A percentile compares a stretch with the other conserved stretches of the same genome.
phyloP scores from a whole-genome alignment of 2,888 invertebrate species.

The Habrosyne pyritoides region DNA sequence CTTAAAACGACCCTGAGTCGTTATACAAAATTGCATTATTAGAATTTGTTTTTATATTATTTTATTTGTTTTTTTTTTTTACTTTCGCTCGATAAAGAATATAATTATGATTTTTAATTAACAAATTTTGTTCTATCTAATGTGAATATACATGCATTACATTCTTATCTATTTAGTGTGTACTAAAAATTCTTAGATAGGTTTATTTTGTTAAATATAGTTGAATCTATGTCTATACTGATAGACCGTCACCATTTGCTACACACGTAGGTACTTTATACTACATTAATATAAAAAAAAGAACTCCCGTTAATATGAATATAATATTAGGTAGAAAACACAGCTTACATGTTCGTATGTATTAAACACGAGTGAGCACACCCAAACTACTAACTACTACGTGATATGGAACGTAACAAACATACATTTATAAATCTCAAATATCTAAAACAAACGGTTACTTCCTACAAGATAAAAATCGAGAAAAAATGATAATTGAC shows the following conservation, averaged over 20 bases:
- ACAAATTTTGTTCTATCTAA: slow-evolving; percentile 71
- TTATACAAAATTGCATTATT: slow-evolving; percentile 24
- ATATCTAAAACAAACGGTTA: slow-evolving; percentile 54
- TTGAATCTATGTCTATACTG: slow-evolving; percentile 66
- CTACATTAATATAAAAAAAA: slow-evolving; percentile 57
- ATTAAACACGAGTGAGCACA: slow-evolving; percentile 31
- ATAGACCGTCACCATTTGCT: slow-evolving; percentile 72
- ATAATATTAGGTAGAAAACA: slow-evolving; percentile 57
- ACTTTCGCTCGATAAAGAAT: slow-evolving; percentile 37
- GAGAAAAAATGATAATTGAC: slow-evolving; percentile 71
- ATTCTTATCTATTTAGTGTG: slow-evolving; percentile 64
- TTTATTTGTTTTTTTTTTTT: slow-evolving; percentile 32
- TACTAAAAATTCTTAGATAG: slow-evolving; percentile 68
- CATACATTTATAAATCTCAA: slow-evolving; percentile 51
- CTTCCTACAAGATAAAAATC: slow-evolving; percentile 37
- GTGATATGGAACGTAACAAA: slow-evolving; percentile 73
- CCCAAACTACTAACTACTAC: slow-evolving; percentile 44
- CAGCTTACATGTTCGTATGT: slow-evolving; percentile 60
- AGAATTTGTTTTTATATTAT: slow-evolving; percentile 22
- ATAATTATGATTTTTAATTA: slow-evolving; percentile 43
- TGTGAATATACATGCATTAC: slow-evolving; percentile 69
- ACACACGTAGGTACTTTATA: slow-evolving; percentile 45
- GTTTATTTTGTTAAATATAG: slow-evolving; percentile 47
- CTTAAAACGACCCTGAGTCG: slow-evolving; percentile 8
- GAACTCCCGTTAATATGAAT: slow-evolving; percentile 62